Evolutionary conservation across 2,888 invertebrate species (phyloP).

Genomic region (Anoplius nigerrimus): DNA sequence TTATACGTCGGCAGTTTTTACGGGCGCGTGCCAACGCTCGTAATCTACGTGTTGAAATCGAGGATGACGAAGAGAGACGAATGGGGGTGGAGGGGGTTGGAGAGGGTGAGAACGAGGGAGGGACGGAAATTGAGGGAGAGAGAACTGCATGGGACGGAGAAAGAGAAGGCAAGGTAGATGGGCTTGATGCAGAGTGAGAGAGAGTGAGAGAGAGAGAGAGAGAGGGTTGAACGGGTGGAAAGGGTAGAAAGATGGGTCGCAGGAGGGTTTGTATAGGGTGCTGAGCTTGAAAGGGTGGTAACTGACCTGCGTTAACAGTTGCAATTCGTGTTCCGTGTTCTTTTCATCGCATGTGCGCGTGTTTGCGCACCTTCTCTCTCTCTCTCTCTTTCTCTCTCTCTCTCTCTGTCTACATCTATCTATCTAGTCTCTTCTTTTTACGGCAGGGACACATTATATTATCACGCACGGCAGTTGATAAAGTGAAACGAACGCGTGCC

Average conservation of each 20-base stretch:
- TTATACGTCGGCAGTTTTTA: constrained; percentile 46
- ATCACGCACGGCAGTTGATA: too few species aligned
- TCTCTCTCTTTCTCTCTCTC: background rate
- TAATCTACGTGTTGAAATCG: constrained; percentile 46
- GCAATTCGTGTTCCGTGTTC: background rate
- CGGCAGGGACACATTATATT: too few species aligned
- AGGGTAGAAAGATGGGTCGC: background rate
- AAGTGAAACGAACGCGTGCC: too few species aligned
- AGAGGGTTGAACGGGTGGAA: background rate
- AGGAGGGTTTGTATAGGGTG: background rate
- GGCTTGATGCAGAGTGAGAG: constrained; percentile 7
- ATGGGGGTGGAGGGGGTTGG: constrained; percentile 1
- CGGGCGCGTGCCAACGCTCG: constrained; percentile 48
- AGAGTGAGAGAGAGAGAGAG: constrained; percentile 9
- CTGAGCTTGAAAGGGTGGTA: constrained; percentile 1
- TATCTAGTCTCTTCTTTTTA: too few species aligned
- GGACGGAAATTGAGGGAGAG: constrained; percentile 5
- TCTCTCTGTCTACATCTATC: background rate
- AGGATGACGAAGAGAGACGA: constrained; percentile 26
- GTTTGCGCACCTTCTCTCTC: background rate
- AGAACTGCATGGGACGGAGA: constrained; percentile 6
- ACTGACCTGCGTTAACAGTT: background rate
- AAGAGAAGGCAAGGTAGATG: too few species aligned
- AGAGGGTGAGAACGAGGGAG: background rate
- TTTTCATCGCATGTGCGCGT: too few species aligned